Evolutionary conservation across 2,113 vertebrate species (phyloP).

Genomic region (Zosterops japonicus): DNA sequence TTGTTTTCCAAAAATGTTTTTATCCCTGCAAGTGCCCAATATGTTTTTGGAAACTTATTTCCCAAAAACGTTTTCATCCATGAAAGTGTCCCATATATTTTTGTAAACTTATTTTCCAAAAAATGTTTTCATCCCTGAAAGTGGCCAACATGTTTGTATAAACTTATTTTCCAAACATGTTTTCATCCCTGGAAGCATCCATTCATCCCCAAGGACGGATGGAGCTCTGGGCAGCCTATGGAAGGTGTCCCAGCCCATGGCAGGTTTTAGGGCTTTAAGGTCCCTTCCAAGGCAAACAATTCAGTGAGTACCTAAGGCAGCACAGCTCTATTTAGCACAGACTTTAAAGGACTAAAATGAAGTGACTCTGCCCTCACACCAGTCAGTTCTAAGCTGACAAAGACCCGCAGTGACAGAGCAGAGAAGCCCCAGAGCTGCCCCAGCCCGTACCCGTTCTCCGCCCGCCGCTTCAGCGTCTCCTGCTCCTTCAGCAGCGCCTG

Average conservation of each 20-base stretch:
- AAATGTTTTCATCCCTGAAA: too few species aligned
- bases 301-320: neutral
- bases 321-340: neutral
- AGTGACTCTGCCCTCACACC: too few species aligned
- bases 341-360: accelerated
- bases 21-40: too few species aligned
- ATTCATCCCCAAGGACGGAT: neutral
- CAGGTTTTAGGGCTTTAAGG: neutral
- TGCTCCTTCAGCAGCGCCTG: constrained; percentile 90
- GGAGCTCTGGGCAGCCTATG: neutral
- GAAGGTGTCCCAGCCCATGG: neutral
- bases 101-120: too few species aligned
- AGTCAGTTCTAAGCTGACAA: neutral
- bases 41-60: neutral
- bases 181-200: neutral
- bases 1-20: neutral
- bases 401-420: accelerated
- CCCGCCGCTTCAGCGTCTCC: constrained; percentile 88
- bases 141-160: too few species aligned
- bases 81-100: neutral
- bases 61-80: neutral
- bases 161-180: too few species aligned
- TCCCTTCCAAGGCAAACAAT: neutral
- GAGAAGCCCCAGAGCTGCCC: neutral
- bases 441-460: constrained; percentile 85